phyloP scores from a whole-genome alignment of 1,140 invertebrate species.

The Chymomyza costata region DNA sequence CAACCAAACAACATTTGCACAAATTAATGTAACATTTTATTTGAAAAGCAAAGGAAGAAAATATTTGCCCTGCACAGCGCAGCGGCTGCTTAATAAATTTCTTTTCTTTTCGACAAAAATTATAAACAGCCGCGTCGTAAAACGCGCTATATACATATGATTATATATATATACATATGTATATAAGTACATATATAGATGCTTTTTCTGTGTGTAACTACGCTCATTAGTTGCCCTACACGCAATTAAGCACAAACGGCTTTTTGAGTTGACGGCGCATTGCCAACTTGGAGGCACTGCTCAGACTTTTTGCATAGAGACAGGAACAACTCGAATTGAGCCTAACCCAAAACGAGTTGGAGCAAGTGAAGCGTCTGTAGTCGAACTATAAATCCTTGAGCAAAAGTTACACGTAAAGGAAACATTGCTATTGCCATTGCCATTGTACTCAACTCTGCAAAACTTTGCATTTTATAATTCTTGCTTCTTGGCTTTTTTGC shows the following conservation, averaged over 20 bases:
- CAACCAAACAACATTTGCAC: slow-evolving; percentile 24
- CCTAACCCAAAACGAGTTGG: too few species aligned
- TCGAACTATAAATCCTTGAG: slow-evolving; percentile 63
- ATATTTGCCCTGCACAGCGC: slow-evolving; percentile 23
- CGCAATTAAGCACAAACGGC: slow-evolving; percentile 72
- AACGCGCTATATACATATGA: background rate
- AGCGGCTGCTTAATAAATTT: slow-evolving; percentile 20
- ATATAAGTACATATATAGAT: slow-evolving; percentile 19
- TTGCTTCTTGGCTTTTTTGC: slow-evolving; percentile 15
- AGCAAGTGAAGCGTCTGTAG: slow-evolving; percentile 10
- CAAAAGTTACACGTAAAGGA: slow-evolving; percentile 66
- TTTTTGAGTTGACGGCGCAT: slow-evolving; percentile 50
- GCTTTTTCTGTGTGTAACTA: slow-evolving; percentile 60
- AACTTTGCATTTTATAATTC: slow-evolving; percentile 61
- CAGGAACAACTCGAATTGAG: too few species aligned
- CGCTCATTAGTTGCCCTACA: slow-evolving; percentile 72
- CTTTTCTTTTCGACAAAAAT: slow-evolving; percentile 42
- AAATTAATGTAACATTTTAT: slow-evolving; percentile 69
- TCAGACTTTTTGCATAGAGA: too few species aligned
- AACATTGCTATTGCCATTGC: slow-evolving; percentile 61
- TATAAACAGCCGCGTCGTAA: slow-evolving; percentile 55
- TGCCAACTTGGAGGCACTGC: slow-evolving; percentile 43
- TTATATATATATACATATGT: background rate
- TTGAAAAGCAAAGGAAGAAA: slow-evolving; percentile 39
- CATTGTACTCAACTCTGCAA: slow-evolving; percentile 37